Evolutionary conservation across 2,113 vertebrate genomes (phyloP), one percentile per base, ranked within the genome.

Genomic region (Plecturocebus donacophilus): DNA sequence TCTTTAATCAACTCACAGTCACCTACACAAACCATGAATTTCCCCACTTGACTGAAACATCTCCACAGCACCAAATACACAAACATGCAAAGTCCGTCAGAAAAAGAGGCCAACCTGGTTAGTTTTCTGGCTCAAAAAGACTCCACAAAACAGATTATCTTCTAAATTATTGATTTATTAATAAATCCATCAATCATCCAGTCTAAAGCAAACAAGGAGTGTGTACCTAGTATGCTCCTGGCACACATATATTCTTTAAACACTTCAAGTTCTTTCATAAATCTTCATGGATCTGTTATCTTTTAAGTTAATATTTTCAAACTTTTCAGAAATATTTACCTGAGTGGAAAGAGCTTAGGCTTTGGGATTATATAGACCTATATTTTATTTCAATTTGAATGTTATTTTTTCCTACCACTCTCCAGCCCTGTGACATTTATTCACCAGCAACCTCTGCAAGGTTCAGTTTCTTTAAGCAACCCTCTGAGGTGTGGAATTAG

Each of bases 251-350:
- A 70, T 70, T 35, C 49, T 25, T 14, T 86, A 58, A 86, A 47
- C 1, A 70, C 10, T 40, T 14, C 52, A 56, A 58, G 32, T 54
- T 95, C 42, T 47, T 87, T 79, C 4, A 71, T 52, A 81, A 38
- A 68, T 66, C 84, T 66, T 35, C 32, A 91, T 16, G 10, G 52
- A 38, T 7, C n/a, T 70, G 3, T 68, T 87, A 70, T 52, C 12
- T 32, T 70, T 95, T 86, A 81, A 75, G 12, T 92, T 92, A 86
- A 82, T 56, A 54, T 77, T 89, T 94, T 58, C n/a, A 92, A 92
- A 85, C 42, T 81, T 96, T 61, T 47, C 35, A 87, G 38, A 94
- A 82, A 20, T 47, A 66, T 23, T 83, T 75, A 49, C 82, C 56
- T 81, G 12, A 71, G 14, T 81, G 20, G 38, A 70, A 96, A 82